Base-by-base conservation (phyloP, 1,140 invertebrate genomes). In the Akabosia matsudoensis region DNA sequence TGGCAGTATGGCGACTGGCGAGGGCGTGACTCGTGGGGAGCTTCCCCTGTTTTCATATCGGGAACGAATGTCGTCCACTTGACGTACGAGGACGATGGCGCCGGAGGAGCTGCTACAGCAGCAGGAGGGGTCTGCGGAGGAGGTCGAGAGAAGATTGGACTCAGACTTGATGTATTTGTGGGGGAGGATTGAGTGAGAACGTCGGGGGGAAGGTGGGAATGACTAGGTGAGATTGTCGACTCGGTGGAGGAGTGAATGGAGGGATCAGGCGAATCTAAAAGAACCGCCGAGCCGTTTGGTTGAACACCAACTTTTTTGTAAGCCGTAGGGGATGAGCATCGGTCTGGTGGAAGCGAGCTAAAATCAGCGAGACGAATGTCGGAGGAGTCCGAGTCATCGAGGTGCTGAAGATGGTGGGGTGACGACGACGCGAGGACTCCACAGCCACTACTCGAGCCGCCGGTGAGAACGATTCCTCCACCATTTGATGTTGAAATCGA, bases 1-100 rank as follows among this genome's bases (percentile, higher is more conserved):
- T 78, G 77, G 70, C 77, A 78, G 70, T 78, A 78, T 7, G 76
- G 72, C 31, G 74, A 61, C 24, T 34, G 70, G 34, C 74, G 45
- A 64, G 73, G 33, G 24, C 56, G 73, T 37, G 34, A 37, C 73
- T 24, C n/a, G n/a, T n/a, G n/a, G n/a, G n/a, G n/a, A 28, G 45
- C 61, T 26, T 70, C 74, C 61, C 73, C 77, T 24, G 70, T 78
- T 73, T 73, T 78, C 34, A 78, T 52, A 45, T 75, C 77, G 34
- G 77, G 77, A 72, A 73, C 61, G 18, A 78, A 16, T 37, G 74
- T 74, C 30, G 28, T 75, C 77, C 77, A 78, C 54, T 61, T 75
- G 30, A 78, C 77, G 67, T 78, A 78, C 3, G 67, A 3, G n/a
- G 70, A 45, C 4, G 1, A 7, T 34, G 37, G 33, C 10, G 70